Percentiles rank a stretch among this genome's conserved stretches.
Evolutionary conservation across 2,888 invertebrate genomes (phyloP).

Genomic region (Microchrysa polita): DNA sequence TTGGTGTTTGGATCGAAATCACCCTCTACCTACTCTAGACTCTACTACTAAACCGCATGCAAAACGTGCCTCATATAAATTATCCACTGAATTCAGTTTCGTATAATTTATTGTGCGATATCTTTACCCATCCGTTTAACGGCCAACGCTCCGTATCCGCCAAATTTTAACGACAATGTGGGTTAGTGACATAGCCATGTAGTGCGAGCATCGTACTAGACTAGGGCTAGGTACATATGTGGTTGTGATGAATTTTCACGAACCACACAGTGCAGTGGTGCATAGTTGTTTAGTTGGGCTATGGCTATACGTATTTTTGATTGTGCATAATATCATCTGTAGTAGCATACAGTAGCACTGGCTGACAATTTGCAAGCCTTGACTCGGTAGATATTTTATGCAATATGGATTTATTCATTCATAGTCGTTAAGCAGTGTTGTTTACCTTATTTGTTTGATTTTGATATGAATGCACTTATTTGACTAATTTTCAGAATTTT

Average conservation of each 20-base stretch:
- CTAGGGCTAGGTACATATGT: neutral
- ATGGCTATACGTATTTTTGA: too few relatives aligned
- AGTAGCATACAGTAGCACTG: neutral
- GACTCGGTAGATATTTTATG: conserved; percentile 4
- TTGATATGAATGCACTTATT: too few relatives aligned
- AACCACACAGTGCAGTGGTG: conserved; percentile 1
- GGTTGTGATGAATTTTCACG: conserved; percentile 18
- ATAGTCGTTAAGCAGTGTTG: too few relatives aligned
- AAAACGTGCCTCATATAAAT: conserved; percentile 3
- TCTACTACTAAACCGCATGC: neutral
- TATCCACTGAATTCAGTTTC: conserved; percentile 4
- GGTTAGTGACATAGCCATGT: too few relatives aligned
- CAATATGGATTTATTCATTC: too few relatives aligned
- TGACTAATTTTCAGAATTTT: conserved; percentile 29
- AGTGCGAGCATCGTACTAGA: neutral
- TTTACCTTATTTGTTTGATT: too few relatives aligned
- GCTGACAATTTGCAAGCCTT: conserved; percentile 20
- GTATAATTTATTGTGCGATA: conserved; percentile 12
- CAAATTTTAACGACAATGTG: neutral
- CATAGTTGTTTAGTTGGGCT: neutral
- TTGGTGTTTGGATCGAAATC: neutral
- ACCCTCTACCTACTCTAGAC: too few relatives aligned
- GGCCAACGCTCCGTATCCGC: neutral
- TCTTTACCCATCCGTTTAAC: conserved; percentile 3
- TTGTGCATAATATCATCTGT: neutral